These are phyloP conservation scores for Gallinago paraguaiae DNA, from an alignment of 2,113 vertebrate genomes.

Conservation along the genomic window DNA sequence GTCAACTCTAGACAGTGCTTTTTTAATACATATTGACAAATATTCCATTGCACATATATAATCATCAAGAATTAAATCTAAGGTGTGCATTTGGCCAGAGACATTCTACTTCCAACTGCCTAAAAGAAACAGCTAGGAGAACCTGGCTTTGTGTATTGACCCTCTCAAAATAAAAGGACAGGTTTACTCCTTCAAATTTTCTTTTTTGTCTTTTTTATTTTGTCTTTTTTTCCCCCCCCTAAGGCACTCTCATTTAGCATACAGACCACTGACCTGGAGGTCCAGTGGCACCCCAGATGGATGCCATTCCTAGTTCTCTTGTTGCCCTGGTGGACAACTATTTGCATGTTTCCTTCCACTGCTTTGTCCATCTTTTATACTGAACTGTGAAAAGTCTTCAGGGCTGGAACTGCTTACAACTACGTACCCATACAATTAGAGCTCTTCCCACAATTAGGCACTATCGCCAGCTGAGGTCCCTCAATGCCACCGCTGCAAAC, in stretches of 20 bases:
- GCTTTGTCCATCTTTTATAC: not conserved
- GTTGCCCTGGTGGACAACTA: not conserved
- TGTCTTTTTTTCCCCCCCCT: accelerated
- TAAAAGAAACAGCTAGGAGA: not conserved
- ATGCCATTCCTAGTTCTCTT: not conserved
- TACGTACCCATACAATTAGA: not conserved
- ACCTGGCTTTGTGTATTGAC: not conserved
- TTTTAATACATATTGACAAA: not conserved
- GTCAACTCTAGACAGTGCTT: not conserved
- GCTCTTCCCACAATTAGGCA: not conserved
- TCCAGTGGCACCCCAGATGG: not conserved
- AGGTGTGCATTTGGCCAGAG: not conserved
- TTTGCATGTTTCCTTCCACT: not conserved
- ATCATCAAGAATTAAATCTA: not conserved
- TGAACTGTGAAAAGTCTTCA: not conserved
- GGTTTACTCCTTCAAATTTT: not conserved
- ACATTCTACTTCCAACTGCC: not conserved
- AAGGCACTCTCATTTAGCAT: not conserved
- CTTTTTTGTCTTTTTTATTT: not conserved
- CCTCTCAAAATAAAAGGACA: not conserved
- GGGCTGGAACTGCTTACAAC: not conserved
- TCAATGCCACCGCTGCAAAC: accelerated
- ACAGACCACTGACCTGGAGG: not conserved
- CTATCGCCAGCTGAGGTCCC: not conserved
- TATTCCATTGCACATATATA: not conserved